These are phyloP conservation scores for Cranoglanis bouderius DNA, from an alignment of 2,113 vertebrate genomes.

Conservation along the genomic window DNA sequence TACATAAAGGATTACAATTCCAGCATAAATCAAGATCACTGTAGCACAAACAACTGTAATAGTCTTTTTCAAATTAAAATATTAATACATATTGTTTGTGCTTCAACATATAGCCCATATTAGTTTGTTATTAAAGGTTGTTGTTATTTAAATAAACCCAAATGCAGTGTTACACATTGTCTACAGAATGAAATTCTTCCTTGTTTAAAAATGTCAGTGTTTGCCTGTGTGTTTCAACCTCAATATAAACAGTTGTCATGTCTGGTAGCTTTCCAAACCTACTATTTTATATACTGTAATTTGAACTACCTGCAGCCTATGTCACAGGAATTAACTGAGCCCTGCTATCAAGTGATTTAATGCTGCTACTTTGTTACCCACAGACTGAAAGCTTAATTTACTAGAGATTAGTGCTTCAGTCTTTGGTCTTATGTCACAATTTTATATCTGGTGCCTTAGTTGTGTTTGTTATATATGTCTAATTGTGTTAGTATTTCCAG, in stretches of 20 bases:
- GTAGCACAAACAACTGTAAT: neutral
- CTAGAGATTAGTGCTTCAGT: conserved; percentile 35
- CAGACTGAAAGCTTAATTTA: conserved; percentile 53
- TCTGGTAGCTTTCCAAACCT: neutral
- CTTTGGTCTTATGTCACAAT: conserved; percentile 46
- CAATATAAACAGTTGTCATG: neutral
- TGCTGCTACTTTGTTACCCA: conserved; percentile 55
- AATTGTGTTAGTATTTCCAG: neutral
- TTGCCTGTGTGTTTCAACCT: neutral
- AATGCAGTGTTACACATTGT: neutral
- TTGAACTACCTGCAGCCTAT: neutral
- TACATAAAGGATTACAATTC: neutral
- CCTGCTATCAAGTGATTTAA: conserved; percentile 58
- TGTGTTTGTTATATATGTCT: conserved; percentile 32
- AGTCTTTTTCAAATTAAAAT: neutral
- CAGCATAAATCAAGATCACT: neutral
- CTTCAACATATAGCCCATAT: neutral
- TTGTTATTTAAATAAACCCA: neutral
- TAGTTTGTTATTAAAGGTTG: neutral
- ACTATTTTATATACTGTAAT: neutral
- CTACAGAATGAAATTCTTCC: neutral
- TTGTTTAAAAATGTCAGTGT: neutral
- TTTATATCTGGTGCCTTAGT: conserved; percentile 25
- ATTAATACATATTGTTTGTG: neutral
- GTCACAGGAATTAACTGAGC: neutral